A percentile compares a stretch with the other conserved stretches of the same genome.
Evolutionary conservation across 1,140 invertebrate genomes (phyloP).

Genomic region (Scaptomyza hsui): DNA sequence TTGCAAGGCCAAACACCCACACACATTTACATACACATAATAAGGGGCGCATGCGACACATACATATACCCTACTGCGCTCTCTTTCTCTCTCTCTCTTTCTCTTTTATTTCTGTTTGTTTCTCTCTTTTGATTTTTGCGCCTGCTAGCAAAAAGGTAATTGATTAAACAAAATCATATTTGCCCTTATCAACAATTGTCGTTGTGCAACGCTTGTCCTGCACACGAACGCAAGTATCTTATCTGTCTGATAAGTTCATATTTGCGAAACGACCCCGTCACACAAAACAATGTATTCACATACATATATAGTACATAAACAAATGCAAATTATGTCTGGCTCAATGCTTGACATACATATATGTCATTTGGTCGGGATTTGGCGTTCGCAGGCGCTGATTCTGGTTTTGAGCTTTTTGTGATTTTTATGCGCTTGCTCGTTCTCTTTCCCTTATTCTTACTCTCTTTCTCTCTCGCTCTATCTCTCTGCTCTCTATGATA

Average conservation of each 20-base stretch:
- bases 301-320: background rate
- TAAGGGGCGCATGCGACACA: background rate
- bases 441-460: background rate
- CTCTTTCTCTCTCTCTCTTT: background rate
- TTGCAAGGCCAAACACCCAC: constrained; percentile 5
- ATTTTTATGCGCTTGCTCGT: constrained; percentile 8
- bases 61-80: background rate
- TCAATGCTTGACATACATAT: constrained; percentile 29
- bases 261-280: background rate
- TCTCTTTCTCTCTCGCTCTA: constrained; percentile 9
- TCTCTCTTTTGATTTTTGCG: background rate
- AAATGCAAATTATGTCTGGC: background rate
- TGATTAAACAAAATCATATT: constrained; percentile 46
- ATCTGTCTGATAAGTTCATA: constrained; percentile 42
- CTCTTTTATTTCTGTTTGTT: background rate
- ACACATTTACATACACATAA: background rate
- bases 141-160: constrained; percentile 11
- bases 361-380: constrained; percentile 57
- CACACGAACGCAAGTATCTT: constrained; percentile 43
- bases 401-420: constrained; percentile 11
- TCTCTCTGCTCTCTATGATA: constrained; percentile 4
- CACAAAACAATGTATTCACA: background rate
- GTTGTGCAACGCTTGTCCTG: constrained; percentile 31
- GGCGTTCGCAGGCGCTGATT: constrained; percentile 4
- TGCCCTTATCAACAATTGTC: constrained; percentile 34